Base-by-base conservation (phyloP, 2,797 vertebrate genomes). In the Bovichtus diacanthus region DNA sequence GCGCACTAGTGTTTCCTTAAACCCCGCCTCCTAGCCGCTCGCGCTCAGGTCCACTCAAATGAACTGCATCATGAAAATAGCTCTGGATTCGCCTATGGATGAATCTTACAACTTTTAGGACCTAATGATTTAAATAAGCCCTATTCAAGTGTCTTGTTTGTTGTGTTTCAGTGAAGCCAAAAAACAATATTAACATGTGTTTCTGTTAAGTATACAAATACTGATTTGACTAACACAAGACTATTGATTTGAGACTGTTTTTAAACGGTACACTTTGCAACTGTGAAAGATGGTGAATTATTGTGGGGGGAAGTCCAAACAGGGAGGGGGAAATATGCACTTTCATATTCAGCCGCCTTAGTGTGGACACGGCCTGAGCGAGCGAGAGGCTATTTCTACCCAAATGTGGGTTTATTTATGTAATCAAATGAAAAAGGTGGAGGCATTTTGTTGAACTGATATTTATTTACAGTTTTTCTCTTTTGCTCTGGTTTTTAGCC, bases 391-490 rank as follows among this genome's bases (percentile, higher is more conserved):
- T 59, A 55, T 88, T 91, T 81, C 83, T 50, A 73, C 70, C 58
- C 70, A 80, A 88, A 82, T 69, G 72, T 61, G 63, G 82, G 62
- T 90, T 90, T 90, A 87, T 93, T 91, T 87, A 84, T 84, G 79
- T 84, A 90, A 94, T 90, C 81, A 91, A 89, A 91, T 86, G 75
- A 90, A 88, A 86, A 87, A 89, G 87, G 92, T 92, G 85, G 74
- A 92, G 85, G 85, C 86, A 87, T 82, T 90, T 94, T 50, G 85
- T 78, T 73, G 74, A 88, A 83, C 72, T 82, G 69, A 78, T 90
- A 90, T 94, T 93, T 94, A 91, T 95, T 95, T 94, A 90, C 88
- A 86, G 75, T 86, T 78, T 86, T 60, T 78, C 58, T 78, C 49
- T 59, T 64, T 61, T 64, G 74, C 74, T 89, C 90, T 84, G 82